phyloP scores from a whole-genome alignment of 2,797 vertebrate genomes.

The Orestias chungarensis region DNA sequence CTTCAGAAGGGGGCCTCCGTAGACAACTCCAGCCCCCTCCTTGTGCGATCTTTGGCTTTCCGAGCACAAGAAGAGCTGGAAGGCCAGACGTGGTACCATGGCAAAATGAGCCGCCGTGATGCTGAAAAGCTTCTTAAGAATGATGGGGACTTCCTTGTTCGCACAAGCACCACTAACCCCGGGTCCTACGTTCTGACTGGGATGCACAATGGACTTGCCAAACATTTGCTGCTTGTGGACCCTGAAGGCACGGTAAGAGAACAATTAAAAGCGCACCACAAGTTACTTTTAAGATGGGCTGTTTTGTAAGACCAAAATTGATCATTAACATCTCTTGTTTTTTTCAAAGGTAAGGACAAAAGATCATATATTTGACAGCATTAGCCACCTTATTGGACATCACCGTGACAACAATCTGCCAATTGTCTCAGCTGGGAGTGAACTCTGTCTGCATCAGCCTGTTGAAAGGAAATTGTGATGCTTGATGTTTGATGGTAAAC shows the following conservation, averaged over 20 bases:
- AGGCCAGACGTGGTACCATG: conserved; percentile 90
- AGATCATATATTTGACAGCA: conserved; percentile 97
- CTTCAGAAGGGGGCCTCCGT: conserved; percentile 85
- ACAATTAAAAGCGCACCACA: not conserved
- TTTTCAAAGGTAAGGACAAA: conserved; percentile 91
- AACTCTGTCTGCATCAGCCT: conserved; percentile 95
- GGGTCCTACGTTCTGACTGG: conserved; percentile 96
- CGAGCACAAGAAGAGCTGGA: conserved; percentile 86
- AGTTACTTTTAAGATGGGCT: not conserved
- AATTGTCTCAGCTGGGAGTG: conserved; percentile 94
- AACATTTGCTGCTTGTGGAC: conserved; percentile 95
- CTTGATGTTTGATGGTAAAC: conserved; percentile 53
- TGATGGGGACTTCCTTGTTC: conserved; percentile 95
- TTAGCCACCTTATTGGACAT: conserved; percentile 95
- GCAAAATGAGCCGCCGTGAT: conserved; percentile 94
- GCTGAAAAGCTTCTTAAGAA: conserved; percentile 90
- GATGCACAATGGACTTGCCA: conserved; percentile 93
- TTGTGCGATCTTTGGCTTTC: conserved; percentile 79
- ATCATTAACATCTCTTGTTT: conserved; percentile 21
- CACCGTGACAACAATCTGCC: conserved; percentile 95
- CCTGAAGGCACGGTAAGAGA: conserved; percentile 94
- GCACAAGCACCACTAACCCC: conserved; percentile 94
- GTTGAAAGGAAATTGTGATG: conserved; percentile 88
- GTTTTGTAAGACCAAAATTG: not conserved
- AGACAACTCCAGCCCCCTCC: conserved; percentile 86